Base-by-base conservation (phyloP, 2,113 vertebrate species). In the Phaethornis superciliosus region DNA sequence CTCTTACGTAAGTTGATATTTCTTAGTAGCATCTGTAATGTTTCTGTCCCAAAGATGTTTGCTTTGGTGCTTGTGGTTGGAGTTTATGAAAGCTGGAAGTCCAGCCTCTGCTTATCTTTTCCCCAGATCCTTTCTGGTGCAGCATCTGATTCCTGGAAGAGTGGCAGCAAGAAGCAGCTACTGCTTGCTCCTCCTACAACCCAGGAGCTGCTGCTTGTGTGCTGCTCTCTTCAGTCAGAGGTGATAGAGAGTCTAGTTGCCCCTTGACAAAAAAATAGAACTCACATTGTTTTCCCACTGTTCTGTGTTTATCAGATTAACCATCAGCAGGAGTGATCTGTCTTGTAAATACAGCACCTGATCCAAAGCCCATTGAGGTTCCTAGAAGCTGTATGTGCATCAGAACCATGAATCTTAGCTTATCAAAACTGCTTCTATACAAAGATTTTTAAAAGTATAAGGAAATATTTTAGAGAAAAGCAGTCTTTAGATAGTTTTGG, bases 121-220 rank as follows among this genome's bases (percentile, higher is more conserved):
- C 22, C 7, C 3, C 4, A 15, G 67, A 27, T 85, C 6, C 15
- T 10, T 72, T 35, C 27, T 87, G 62, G 52, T 15, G 7, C 44
- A 42, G 20, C 5, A 35, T 26, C 28, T 2, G 0, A 64, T 64
- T 87, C 23, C 54, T 69, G 37, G 28, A 86, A 2, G 3, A 4
- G 19, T 35, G 52, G 5, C 2, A 15, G 33, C 8, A 5, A 79
- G 40, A 70, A 89, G 55, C 18, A 32, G 81, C 33, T 82, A 1
- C 28, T 58, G 62, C 44, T 23, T 5, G 0, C 15, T 74, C 17
- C 37, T 95, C 51, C 49, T 80, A 42, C 64, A 70, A 64, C 40
- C 28, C 12, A 13, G 52, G 44, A 81, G 32, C 26, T 64, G 23
- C 46, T 68, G 37, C 49, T 40, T 0, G 0, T 17, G 18, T 4